Evolutionary conservation across 2,888 invertebrate genomes (phyloP).

Genomic region (Cryptus viduatorius): DNA sequence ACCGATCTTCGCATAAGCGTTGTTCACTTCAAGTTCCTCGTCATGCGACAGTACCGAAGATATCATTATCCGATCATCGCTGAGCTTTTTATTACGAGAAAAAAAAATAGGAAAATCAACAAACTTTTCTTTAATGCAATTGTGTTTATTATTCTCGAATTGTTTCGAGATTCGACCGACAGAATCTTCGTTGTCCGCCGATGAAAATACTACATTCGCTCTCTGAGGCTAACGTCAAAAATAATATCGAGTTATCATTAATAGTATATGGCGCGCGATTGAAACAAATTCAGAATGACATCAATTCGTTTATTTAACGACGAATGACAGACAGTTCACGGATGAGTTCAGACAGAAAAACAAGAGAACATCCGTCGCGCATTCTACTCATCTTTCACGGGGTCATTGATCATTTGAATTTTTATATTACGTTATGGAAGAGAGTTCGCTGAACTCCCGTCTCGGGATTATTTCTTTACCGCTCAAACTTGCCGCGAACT

Average conservation of each 20-base stretch:
- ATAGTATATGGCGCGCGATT: slow-evolving; percentile 20
- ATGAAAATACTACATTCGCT: not conserved
- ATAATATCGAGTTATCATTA: slow-evolving; percentile 45
- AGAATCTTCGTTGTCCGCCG: not conserved
- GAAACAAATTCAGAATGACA: slow-evolving; percentile 33
- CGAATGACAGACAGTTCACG: no score
- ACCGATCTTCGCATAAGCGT: slow-evolving; percentile 81
- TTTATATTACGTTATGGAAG: not conserved
- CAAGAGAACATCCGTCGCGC: slow-evolving; percentile 7
- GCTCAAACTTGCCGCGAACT: slow-evolving; percentile 10
- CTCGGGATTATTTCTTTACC: not conserved
- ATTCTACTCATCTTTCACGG: not conserved
- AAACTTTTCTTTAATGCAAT: not conserved
- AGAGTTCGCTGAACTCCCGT: not conserved
- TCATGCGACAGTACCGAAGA: slow-evolving; percentile 78
- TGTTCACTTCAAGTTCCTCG: slow-evolving; percentile 79
- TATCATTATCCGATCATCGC: slow-evolving; percentile 81
- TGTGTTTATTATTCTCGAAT: not conserved
- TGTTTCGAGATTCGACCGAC: not conserved
- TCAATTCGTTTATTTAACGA: slow-evolving; percentile 43
- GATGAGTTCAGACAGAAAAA: not conserved
- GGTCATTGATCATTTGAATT: not conserved
- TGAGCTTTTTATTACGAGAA: slow-evolving; percentile 30
- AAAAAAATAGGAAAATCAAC: not conserved
- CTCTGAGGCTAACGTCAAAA: slow-evolving; percentile 17